Base-by-base conservation (phyloP, 2,888 invertebrate species). In the Himalopsyche kuldschensis region DNA sequence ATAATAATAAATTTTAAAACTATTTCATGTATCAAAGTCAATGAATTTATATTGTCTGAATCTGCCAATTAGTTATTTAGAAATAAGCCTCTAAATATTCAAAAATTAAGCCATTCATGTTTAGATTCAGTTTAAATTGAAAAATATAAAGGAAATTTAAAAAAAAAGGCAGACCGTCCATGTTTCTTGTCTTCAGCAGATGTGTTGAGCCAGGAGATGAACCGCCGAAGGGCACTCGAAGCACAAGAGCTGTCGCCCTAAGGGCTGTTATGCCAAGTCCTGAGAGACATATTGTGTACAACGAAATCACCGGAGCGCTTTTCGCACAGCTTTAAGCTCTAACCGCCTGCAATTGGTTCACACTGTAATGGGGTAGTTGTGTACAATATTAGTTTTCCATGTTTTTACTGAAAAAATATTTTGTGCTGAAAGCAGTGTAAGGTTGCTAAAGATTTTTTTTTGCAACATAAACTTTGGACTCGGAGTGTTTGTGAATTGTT, bases 111-210 rank as follows among this genome's bases (percentile, higher is more conserved):
- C 15, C 0, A 35, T 35, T 35, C 6, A 35, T 1, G 6, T 15
- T 15, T 2, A 41, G 15, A 41, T 41, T 15, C 2, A 15, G 41
- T 55, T 0, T 20, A 20, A 55, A 20, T 55, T 55, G 20, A 55
- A 55, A n/a, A 55, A 55, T 20, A 55, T 6, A 3, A 4, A 1
- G 2, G n/a, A 55, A 0, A 20, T 55, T 55, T 55, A 20, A 55
- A 55, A 55, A 55, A 24, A 55, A 20, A 55, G 17, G 0, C 55
- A 20, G n/a, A 55, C 55, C 20, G 24, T 55, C 55, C 55, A 20
- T 20, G 55, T 20, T 55, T n/a, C 82, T 47, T 81, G 77, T 82
- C 55, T 69, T 47, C 77, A 78, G 69, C 82, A 78, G 82, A 82
- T 77, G 78, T 77, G 78, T 55, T 55, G 15, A 27, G 81, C 10